phyloP scores from a whole-genome alignment of 2,888 invertebrate species.

The Pristionchus entomophagus region DNA sequence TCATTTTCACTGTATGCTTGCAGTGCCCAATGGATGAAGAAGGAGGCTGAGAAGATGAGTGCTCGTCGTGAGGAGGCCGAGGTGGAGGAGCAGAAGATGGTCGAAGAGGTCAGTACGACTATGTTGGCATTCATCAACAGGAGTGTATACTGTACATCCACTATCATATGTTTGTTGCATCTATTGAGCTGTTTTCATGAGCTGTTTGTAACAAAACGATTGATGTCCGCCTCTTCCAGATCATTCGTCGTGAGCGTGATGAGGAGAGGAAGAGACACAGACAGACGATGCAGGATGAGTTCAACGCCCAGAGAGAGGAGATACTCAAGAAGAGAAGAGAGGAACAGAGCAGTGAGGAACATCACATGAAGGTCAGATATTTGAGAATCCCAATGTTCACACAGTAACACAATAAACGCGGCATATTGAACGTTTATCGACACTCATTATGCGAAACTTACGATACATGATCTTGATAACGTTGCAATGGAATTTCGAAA shows the following conservation, averaged over 20 bases:
- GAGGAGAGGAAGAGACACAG: not conserved
- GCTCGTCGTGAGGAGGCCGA: not conserved
- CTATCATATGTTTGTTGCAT: not conserved
- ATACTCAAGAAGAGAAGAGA: not conserved
- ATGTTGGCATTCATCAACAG: too few species aligned
- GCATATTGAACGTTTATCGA: not conserved
- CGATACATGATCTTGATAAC: not conserved
- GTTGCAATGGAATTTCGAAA: not conserved
- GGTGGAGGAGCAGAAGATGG: slow-evolving; percentile 11
- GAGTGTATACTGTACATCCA: too few species aligned
- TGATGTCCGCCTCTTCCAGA: not conserved
- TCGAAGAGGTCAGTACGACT: not conserved
- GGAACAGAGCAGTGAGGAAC: not conserved
- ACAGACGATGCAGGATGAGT: too few species aligned
- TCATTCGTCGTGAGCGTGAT: not conserved
- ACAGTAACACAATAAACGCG: too few species aligned
- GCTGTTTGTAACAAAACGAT: not conserved
- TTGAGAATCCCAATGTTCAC: too few species aligned
- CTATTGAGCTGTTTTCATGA: too few species aligned
- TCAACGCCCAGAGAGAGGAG: too few species aligned
- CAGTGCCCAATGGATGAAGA: not conserved
- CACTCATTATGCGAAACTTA: too few species aligned
- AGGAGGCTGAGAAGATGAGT: slow-evolving; percentile 22
- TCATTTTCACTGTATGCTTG: not conserved
- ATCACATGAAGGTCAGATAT: not conserved